Percentiles rank a stretch among this genome's conserved stretches.
Conservation (phyloP, 2,797 vertebrate genomes). For the Acipenser ruthenus region DNA sequence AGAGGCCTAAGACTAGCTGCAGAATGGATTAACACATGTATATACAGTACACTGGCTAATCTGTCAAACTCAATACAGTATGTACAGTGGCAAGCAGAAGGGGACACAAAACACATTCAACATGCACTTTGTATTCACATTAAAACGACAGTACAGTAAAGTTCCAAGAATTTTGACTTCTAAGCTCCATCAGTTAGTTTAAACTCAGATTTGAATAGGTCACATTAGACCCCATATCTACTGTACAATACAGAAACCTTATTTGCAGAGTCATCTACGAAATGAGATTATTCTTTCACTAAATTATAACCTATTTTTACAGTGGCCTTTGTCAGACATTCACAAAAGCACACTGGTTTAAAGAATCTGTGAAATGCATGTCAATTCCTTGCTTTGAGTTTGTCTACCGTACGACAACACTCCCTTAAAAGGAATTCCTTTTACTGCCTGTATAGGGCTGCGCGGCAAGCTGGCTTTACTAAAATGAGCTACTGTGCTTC, state of each 20-base stretch:
- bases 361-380: slow-evolving; percentile 39
- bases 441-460: slow-evolving; percentile 41
- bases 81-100: too few species aligned
- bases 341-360: slow-evolving; percentile 44
- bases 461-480: slow-evolving; percentile 34
- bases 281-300: too few species aligned
- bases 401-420: slow-evolving; percentile 45
- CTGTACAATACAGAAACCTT: too few species aligned
- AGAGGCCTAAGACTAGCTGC: not conserved
- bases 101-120: too few species aligned
- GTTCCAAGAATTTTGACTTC: too few species aligned
- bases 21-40: not conserved
- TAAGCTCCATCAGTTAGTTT: too few species aligned
- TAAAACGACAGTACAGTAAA: too few species aligned
- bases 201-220: too few species aligned
- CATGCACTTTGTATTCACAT: too few species aligned
- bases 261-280: too few species aligned
- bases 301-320: slow-evolving; percentile 7
- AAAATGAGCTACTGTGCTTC: slow-evolving; percentile 62
- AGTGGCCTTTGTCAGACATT: slow-evolving; percentile 49
- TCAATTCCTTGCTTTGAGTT: slow-evolving; percentile 47
- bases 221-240: too few species aligned
- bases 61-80: not conserved
- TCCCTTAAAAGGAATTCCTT: slow-evolving; percentile 80
- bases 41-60: not conserved